Conservation (phyloP, 2,888 invertebrate genomes). For the Amiota communis region DNA sequence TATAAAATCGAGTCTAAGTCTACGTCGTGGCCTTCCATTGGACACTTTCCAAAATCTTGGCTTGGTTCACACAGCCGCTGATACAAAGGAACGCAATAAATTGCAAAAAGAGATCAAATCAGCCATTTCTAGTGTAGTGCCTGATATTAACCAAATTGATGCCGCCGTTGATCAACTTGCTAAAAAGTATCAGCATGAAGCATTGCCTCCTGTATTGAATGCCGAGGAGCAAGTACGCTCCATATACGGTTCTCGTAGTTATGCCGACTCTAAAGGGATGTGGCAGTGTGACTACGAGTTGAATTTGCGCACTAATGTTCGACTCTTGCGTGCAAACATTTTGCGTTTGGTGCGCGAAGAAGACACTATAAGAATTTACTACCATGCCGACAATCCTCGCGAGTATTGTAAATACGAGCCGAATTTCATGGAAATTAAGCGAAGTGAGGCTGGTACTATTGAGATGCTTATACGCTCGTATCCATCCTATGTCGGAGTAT, state of each 20-base stretch:
- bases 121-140: conserved; percentile 64
- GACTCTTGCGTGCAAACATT: conserved; percentile 76
- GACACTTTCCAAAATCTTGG: conserved; percentile 86
- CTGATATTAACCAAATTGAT: conserved; percentile 80
- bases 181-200: conserved; percentile 87
- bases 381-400: conserved; percentile 87
- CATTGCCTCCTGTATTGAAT: conserved; percentile 86
- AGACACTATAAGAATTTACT: conserved; percentile 78
- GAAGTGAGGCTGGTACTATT: conserved; percentile 80
- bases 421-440: conserved; percentile 83
- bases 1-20: conserved; percentile 80
- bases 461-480: conserved; percentile 82
- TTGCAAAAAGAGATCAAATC: conserved; percentile 72
- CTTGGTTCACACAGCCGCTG: conserved; percentile 75
- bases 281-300: conserved; percentile 62
- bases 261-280: conserved; percentile 77
- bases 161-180: conserved; percentile 90
- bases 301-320: conserved; percentile 76
- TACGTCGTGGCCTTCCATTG: conserved; percentile 86
- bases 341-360: conserved; percentile 78
- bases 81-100: conserved; percentile 73
- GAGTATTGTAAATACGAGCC: conserved; percentile 88
- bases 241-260: conserved; percentile 82
- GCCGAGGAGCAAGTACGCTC: conserved; percentile 80
- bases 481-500: conserved; percentile 84